These are phyloP conservation scores for Myotis findleyi DNA, from an alignment of 2,797 vertebrate genomes.

Conservation along the genomic window DNA sequence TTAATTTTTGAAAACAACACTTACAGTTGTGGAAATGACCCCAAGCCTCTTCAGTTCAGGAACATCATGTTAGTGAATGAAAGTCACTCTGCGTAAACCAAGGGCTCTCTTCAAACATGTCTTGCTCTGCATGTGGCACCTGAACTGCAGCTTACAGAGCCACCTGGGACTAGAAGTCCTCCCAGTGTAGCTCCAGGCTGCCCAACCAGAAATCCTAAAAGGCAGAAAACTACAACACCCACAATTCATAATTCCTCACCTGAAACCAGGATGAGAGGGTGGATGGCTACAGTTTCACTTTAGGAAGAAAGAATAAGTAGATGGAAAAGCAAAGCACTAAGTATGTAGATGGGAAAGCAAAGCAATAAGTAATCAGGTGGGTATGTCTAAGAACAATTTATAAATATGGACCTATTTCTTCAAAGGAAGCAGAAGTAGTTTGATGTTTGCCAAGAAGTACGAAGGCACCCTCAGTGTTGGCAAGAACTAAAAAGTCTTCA, in stretches of 20 bases:
- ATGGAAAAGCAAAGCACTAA: neutral
- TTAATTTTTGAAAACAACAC: conserved; percentile 68
- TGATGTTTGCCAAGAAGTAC: conserved; percentile 9
- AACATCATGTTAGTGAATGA: conserved; percentile 73
- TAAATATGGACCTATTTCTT: neutral
- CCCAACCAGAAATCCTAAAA: neutral
- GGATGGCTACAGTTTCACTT: conserved; percentile 81
- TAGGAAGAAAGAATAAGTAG: conserved; percentile 31
- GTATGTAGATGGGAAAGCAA: neutral
- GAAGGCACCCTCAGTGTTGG: neutral
- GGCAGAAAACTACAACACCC: conserved; percentile 86
- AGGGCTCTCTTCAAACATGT: conserved; percentile 63
- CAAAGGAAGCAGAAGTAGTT: conserved; percentile 44
- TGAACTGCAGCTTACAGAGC: conserved; percentile 14
- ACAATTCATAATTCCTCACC: conserved; percentile 79
- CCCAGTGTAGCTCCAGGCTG: neutral
- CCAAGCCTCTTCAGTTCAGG: conserved; percentile 69
- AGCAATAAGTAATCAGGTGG: no score
- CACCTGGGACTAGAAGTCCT: conserved; percentile 84
- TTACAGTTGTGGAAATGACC: conserved; percentile 82
- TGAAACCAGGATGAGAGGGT: conserved; percentile 83
- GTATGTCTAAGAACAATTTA: neutral
- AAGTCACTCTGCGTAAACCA: conserved; percentile 19
- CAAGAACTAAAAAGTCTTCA: conserved; percentile 24
- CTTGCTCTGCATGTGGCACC: conserved; percentile 20